Base-by-base conservation (phyloP, 2,888 invertebrate genomes). In the Drosophila subquinaria region DNA sequence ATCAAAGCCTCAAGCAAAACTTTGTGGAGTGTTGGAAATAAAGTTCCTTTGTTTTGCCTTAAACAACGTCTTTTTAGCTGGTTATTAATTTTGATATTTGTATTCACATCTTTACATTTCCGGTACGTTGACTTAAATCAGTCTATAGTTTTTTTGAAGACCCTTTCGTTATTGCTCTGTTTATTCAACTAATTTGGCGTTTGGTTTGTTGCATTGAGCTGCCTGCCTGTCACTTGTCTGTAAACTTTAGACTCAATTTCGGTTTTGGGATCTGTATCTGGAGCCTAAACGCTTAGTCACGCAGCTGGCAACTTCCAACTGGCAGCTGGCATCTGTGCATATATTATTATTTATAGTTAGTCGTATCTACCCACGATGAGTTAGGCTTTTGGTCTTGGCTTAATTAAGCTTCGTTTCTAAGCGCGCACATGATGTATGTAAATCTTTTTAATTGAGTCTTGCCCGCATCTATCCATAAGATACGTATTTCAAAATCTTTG, bases 221-320 rank as follows among this genome's bases (percentile, higher is more conserved):
- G 63, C 51, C 61, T 55, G 62, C 15, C 55, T 57, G 23, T 45
- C 45, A 45, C 75, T 78, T 84, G 68, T 67, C 51, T 66, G 27
- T 65, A 59, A 40, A 23, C 63, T 27, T 51, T 50, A 55, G 36
- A 57, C 38, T 35, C 17, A 2, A 23, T 47, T 23, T 61, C 10
- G 23, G 23, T 48, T 48, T 35, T 38, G 15, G 20, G 15, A 36
- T 48, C 33, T 48, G 56, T 60, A 50, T 42, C 60, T 60, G 40
- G 36, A 67, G 65, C 60, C 55, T 74, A 71, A 83, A 66, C 70
- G 89, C 89, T 83, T 71, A 87, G 88, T 89, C 89, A 83, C 89
- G 83, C 76, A 67, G 45, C 53, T 38, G 35, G 61, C 64, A 63
- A 45, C 66, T 50, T 17, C 4, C 33, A 42, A 40, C 30, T 55